Percentiles rank a stretch among this genome's conserved stretches.
Conservation (phyloP, 2,888 invertebrate species). For the Anorthoa munda region DNA sequence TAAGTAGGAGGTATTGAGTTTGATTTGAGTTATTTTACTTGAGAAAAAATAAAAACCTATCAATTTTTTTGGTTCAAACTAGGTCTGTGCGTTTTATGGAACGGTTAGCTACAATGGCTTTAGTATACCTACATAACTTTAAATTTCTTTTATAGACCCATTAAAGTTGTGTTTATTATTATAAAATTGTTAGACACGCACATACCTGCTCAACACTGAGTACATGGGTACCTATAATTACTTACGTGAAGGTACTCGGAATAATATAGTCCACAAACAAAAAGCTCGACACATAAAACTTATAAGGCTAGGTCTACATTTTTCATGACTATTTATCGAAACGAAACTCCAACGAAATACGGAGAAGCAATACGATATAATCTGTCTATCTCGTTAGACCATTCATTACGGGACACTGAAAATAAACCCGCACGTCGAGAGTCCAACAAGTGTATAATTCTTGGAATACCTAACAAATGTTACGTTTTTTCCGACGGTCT, state of each 20-base stretch:
- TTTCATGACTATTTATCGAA: conserved; percentile 50
- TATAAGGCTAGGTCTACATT: conserved; percentile 52
- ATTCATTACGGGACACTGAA: conserved; percentile 67
- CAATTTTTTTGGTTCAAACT: too few relatives aligned
- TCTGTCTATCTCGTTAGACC: conserved; percentile 62
- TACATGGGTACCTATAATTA: background rate
- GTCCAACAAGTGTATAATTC: conserved; percentile 89
- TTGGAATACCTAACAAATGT: conserved; percentile 90
- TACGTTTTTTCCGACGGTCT: conserved; percentile 85
- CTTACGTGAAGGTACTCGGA: background rate
- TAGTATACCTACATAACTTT: too few relatives aligned
- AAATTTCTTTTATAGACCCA: too few relatives aligned
- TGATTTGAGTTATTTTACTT: background rate
- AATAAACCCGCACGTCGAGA: conserved; percentile 72
- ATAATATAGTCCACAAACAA: conserved; percentile 22
- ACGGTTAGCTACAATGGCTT: background rate
- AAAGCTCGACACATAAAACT: conserved; percentile 19
- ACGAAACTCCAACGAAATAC: conserved; percentile 49
- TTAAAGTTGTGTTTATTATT: background rate
- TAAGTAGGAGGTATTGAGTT: too few relatives aligned
- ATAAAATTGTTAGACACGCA: background rate
- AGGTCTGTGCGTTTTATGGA: too few relatives aligned
- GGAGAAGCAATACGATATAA: conserved; percentile 54
- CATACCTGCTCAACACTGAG: background rate
- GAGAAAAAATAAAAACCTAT: background rate